Evolutionary conservation across 35 echinoderm and acorn worm genomes (phyloP).

Genomic region (Heliocidaris tuberculata): DNA sequence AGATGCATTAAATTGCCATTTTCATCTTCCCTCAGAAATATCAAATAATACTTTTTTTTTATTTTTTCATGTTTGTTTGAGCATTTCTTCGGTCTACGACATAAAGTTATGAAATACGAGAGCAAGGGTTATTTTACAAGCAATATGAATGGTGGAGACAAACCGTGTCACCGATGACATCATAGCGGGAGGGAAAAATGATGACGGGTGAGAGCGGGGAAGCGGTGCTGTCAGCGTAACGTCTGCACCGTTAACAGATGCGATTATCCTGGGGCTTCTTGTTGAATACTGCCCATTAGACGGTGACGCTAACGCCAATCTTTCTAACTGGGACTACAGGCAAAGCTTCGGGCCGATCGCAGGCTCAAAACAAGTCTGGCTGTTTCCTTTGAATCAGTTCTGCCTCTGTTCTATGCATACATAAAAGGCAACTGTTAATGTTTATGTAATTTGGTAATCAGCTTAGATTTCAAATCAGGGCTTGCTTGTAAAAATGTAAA

Average conservation of each 20-base stretch:
- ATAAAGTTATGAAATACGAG: neutral
- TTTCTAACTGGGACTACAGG: neutral
- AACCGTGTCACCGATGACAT: conserved; percentile 24
- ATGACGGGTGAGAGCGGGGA: neutral
- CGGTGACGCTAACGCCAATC: conserved; percentile 31
- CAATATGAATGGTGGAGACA: neutral
- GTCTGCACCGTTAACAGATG: conserved; percentile 34
- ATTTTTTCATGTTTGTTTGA: neutral
- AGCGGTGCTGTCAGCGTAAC: conserved; percentile 19
- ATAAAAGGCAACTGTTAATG: neutral
- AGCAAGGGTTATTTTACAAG: neutral
- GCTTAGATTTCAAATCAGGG: neutral
- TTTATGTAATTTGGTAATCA: neutral
- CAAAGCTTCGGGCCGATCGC: neutral
- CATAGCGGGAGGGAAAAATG: conserved; percentile 26
- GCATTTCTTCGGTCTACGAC: neutral
- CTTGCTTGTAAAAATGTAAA: neutral
- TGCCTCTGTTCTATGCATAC: neutral
- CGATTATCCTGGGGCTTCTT: neutral
- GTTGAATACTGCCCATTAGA: conserved; percentile 27
- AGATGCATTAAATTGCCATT: neutral
- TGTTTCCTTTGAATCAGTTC: neutral
- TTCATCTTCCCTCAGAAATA: neutral
- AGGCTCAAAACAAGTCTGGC: neutral
- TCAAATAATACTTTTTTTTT: neutral